These are phyloP conservation scores for Limenitis camilla DNA, from an alignment of 2,888 invertebrate genomes.

Conservation along the genomic window DNA sequence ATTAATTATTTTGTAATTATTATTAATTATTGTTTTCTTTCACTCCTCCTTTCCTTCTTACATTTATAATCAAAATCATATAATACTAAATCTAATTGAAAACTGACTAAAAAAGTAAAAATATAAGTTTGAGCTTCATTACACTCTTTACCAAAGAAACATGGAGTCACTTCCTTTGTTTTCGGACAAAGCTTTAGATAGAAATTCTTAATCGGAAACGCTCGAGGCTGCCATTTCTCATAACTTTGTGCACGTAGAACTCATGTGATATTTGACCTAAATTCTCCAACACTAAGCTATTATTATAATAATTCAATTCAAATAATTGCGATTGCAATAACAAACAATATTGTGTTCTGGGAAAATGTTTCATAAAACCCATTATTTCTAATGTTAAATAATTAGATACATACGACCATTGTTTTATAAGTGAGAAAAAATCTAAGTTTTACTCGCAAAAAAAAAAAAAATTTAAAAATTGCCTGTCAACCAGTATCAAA, in stretches of 20 bases:
- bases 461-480: neutral
- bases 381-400: constrained; percentile 11
- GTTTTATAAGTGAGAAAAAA: too few relatives aligned
- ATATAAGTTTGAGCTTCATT: neutral
- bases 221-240: neutral
- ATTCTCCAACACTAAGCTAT: neutral
- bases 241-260: neutral
- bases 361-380: too few relatives aligned
- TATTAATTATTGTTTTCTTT: constrained; percentile 18
- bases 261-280: neutral
- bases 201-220: neutral
- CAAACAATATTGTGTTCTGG: too few relatives aligned
- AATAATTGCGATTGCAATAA: too few relatives aligned
- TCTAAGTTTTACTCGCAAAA: neutral
- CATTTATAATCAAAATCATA: neutral
- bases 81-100: too few relatives aligned
- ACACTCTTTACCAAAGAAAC: neutral
- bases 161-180: constrained; percentile 5
- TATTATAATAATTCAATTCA: too few relatives aligned
- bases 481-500: neutral
- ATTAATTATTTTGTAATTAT: constrained; percentile 28
- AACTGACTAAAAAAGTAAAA: too few relatives aligned
- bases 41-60: neutral
- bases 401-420: too few relatives aligned
- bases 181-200: constrained; percentile 1